Conservation (phyloP, 2,888 invertebrate genomes). For the Agrochola lota region DNA sequence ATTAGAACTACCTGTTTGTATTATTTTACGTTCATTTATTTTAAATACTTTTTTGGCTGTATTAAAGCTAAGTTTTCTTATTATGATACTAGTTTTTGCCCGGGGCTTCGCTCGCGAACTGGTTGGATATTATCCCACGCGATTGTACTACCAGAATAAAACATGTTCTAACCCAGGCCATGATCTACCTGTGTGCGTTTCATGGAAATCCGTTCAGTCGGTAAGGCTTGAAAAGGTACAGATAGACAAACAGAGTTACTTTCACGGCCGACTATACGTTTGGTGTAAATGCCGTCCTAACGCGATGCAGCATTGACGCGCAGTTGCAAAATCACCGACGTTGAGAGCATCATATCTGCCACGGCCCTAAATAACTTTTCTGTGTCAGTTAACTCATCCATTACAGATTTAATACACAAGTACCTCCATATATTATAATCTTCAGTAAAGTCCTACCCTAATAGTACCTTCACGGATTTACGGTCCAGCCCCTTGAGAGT, state of each 20-base stretch:
- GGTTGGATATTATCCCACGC: not conserved
- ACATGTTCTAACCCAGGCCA: not conserved
- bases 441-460: slow-evolving; percentile 2
- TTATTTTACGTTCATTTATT: not conserved
- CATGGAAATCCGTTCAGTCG: not conserved
- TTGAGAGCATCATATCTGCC: not conserved
- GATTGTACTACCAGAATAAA: not conserved
- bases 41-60: not conserved
- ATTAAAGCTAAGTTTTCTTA: not conserved
- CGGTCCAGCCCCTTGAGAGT: not conserved
- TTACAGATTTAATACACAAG: not conserved
- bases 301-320: not conserved
- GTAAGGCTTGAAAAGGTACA: not conserved
- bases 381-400: not conserved
- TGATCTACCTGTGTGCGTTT: not conserved
- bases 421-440: slow-evolving; percentile 13
- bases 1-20: not conserved
- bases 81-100: not conserved
- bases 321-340: not conserved
- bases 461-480: slow-evolving; percentile 33
- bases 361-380: not conserved
- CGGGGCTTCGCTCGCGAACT: not conserved
- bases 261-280: not conserved
- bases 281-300: not conserved
- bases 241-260: not conserved